Conservation (phyloP, 2,888 invertebrate species). For the Thyatira batis region DNA sequence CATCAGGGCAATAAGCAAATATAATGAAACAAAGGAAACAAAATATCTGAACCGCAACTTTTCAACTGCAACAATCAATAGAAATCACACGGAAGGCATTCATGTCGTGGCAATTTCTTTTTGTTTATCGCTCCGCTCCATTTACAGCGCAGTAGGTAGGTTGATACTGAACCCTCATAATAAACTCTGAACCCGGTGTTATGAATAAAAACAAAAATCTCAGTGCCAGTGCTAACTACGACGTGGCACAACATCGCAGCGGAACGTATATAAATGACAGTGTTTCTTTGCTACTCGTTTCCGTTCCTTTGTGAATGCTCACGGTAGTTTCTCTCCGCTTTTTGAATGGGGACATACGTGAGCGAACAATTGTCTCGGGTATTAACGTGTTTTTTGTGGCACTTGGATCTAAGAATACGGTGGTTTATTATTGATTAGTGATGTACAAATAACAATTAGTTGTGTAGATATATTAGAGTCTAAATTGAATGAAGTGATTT, state of each 20-base stretch:
- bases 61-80: slow-evolving; percentile 1
- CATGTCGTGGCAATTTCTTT: slow-evolving; percentile 9
- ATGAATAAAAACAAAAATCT: slow-evolving; percentile 40
- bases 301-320: slow-evolving; percentile 67
- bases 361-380: slow-evolving; percentile 57
- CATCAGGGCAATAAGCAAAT: neutral
- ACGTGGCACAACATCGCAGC: slow-evolving; percentile 39
- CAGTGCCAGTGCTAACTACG: slow-evolving; percentile 19
- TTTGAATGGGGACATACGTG: slow-evolving; percentile 66
- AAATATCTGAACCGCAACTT: neutral
- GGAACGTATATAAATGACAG: slow-evolving; percentile 68
- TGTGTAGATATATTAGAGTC: too few relatives aligned
- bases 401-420: slow-evolving; percentile 14
- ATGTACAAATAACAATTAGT: neutral
- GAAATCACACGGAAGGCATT: neutral
- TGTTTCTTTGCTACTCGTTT: slow-evolving; percentile 68
- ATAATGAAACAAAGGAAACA: neutral
- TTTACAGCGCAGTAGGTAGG: slow-evolving; percentile 23
- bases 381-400: slow-evolving; percentile 54
- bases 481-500: too few relatives aligned
- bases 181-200: slow-evolving; percentile 35
- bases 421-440: slow-evolving; percentile 5
- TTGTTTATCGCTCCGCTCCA: slow-evolving; percentile 33
- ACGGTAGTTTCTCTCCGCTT: slow-evolving; percentile 52
- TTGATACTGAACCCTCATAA: slow-evolving; percentile 25